Conservation (phyloP, 2,113 vertebrate species). For the Nanorana parkeri region DNA sequence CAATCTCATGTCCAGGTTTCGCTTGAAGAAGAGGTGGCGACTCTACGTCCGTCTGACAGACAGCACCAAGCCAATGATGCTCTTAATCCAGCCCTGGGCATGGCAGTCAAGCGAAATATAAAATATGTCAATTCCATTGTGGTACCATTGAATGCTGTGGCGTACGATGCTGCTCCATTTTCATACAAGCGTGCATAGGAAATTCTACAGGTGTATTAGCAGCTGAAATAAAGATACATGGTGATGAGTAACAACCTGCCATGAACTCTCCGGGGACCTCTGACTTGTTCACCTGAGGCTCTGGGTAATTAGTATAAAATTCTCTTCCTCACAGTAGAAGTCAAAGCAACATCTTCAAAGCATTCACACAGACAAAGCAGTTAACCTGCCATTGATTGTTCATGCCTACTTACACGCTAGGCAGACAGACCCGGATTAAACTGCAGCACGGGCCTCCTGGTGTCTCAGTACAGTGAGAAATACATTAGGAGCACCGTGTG, state of each 20-base stretch:
- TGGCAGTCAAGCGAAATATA: too few relatives aligned
- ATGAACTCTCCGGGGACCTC: slow-evolving; percentile 1
- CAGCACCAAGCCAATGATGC: too few relatives aligned
- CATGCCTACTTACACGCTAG: slow-evolving; percentile 4
- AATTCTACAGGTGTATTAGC: too few relatives aligned
- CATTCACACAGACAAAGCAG: slow-evolving; percentile 24
- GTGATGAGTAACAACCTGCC: background rate
- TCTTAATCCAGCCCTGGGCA: too few relatives aligned
- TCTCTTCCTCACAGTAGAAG: background rate
- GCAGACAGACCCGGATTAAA: background rate
- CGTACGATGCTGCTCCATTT: too few relatives aligned
- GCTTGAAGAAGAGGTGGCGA: too few relatives aligned
- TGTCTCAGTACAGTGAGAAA: background rate
- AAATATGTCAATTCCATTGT: too few relatives aligned
- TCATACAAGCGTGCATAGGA: too few relatives aligned
- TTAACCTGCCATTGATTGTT: slow-evolving; percentile 18
- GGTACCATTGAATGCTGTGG: too few relatives aligned
- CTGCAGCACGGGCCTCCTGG: background rate
- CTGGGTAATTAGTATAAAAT: background rate
- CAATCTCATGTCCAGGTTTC: too few relatives aligned
- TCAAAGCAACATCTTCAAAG: slow-evolving; percentile 11
- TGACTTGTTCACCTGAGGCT: slow-evolving; percentile 2
- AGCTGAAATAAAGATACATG: background rate
- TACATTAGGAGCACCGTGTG: too few relatives aligned
- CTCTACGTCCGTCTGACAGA: too few relatives aligned